phyloP scores from a whole-genome alignment of 2,113 vertebrate genomes.

The Channa argus region DNA sequence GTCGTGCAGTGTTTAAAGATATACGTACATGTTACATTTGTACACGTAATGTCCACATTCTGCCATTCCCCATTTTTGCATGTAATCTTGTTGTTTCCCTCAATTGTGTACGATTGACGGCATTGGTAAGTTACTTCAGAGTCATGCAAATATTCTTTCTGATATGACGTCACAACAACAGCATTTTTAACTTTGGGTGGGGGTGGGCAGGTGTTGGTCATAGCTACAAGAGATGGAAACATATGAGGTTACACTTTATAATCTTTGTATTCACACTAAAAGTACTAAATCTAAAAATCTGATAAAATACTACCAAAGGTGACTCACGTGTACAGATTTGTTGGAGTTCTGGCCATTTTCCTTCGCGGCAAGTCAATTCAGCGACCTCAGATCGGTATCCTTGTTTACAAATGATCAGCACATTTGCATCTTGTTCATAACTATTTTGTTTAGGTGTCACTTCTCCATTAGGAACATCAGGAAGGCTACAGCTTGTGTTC shows the following conservation, averaged over 20 bases:
- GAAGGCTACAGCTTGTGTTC: constrained; percentile 27
- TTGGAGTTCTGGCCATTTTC: constrained; percentile 26
- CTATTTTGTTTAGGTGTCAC: fast-evolving
- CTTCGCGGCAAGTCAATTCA: fast-evolving
- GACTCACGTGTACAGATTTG: constrained; percentile 60
- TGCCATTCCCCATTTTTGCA: constrained; percentile 55
- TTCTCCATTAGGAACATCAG: constrained; percentile 45
- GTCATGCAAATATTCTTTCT: constrained; percentile 7
- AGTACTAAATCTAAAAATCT: neutral
- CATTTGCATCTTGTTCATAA: fast-evolving
- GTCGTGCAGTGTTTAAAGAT: no score
- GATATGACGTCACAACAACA: neutral
- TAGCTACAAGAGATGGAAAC: constrained; percentile 38
- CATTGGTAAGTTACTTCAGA: constrained; percentile 50
- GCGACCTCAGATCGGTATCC: fast-evolving
- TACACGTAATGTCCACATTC: constrained; percentile 9
- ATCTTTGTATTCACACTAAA: no score
- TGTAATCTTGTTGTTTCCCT: fast-evolving
- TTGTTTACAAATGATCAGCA: neutral
- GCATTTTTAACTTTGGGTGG: constrained; percentile 58
- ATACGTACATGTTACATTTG: constrained; percentile 15
- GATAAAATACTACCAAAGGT: neutral
- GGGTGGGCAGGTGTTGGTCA: fast-evolving
- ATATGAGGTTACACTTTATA: neutral
- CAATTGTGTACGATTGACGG: neutral